Conservation (phyloP, 1,140 invertebrate species). For the Hyposmocoma kahamanoa region DNA sequence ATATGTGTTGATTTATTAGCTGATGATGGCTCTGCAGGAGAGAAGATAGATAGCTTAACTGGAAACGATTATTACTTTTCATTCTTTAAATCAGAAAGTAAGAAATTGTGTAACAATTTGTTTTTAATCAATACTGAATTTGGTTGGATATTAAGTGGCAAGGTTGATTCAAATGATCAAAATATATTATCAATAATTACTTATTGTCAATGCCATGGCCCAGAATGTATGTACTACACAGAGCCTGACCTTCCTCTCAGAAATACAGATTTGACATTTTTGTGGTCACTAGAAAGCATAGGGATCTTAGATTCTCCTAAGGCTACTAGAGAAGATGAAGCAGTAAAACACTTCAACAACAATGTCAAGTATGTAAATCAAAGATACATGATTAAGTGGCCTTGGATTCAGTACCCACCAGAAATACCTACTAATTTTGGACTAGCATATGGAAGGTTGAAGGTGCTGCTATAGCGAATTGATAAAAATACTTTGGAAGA, state of each 20-base stretch:
- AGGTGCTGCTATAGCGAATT: neutral
- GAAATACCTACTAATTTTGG: constrained; percentile 10
- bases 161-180: neutral
- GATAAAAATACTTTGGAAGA: neutral
- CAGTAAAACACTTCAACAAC: constrained; percentile 7
- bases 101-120: neutral
- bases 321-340: constrained; percentile 10
- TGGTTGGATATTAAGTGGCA: constrained; percentile 5
- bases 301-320: constrained; percentile 11
- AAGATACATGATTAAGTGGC: constrained; percentile 9
- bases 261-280: constrained; percentile 2
- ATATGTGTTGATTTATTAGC: constrained; percentile 3
- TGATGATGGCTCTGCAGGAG: constrained; percentile 8
- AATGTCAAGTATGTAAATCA: neutral
- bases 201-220: constrained; percentile 2
- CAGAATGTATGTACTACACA: neutral
- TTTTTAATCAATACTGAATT: constrained; percentile 7
- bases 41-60: neutral
- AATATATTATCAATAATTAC: neutral
- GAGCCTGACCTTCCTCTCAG: constrained; percentile 7
- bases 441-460: constrained; percentile 6
- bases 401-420: constrained; percentile 11
- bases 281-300: constrained; percentile 11
- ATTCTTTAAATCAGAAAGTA: neutral
- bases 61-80: constrained; percentile 8